Base-by-base conservation (phyloP, 2,888 invertebrate species). In the Pristionchus japonicus region DNA sequence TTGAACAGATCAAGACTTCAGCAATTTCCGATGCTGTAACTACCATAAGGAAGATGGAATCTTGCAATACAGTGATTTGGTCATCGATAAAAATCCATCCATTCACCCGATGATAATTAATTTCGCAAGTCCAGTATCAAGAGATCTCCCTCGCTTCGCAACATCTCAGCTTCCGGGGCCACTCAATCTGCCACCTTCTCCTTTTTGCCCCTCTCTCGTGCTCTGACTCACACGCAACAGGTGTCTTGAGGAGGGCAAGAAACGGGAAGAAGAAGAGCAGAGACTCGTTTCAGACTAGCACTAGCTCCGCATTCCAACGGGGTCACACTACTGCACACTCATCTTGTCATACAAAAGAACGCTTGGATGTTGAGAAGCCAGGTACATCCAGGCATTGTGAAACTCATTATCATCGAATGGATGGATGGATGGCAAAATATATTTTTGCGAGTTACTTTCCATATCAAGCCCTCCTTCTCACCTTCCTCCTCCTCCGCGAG, bases 401-500 rank as follows among this genome's bases (percentile, higher is more conserved):
- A n/a, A n/a, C n/a, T n/a, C n/a, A n/a, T n/a, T n/a, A n/a, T n/a
- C n/a, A n/a, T n/a, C n/a, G n/a, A n/a, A n/a, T n/a, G n/a, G n/a
- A n/a, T n/a, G n/a, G n/a, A n/a, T n/a, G n/a, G n/a, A n/a, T n/a
- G n/a, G n/a, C n/a, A n/a, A n/a, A n/a, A n/a, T n/a, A n/a, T n/a
- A n/a, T n/a, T n/a, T n/a, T n/a, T n/a, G n/a, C n/a, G n/a, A n/a
- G n/a, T n/a, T n/a, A n/a, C n/a, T n/a, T n/a, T n/a, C n/a, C n/a
- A n/a, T n/a, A n/a, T n/a, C n/a, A 23, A 37, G 15, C 9, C 17
- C 15, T 27, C 27, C 74, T 9, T 23, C 67, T 86, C 27, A 85
- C 85, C 85, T 64, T 85, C 85, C 40, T 86, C 86, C 67, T 86
- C 86, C 86, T 86, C 86, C 20, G 37, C 86, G 0, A 70, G 23